These are phyloP conservation scores for Nematopogon swammerdamellus DNA, from an alignment of 2,888 invertebrate genomes.

Conservation along the genomic window DNA sequence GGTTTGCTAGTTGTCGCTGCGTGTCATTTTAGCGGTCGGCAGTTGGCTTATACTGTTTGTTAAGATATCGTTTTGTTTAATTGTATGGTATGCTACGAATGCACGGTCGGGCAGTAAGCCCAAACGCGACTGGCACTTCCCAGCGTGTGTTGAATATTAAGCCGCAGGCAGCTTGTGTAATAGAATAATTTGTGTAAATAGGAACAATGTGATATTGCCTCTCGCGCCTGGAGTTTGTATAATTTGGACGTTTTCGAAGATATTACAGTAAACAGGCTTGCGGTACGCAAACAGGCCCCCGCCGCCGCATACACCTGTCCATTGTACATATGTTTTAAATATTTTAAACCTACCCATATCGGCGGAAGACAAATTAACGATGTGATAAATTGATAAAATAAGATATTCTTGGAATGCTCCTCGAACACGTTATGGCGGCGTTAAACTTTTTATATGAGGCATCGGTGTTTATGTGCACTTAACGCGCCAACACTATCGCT, in stretches of 20 bases:
- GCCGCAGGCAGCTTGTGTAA: neutral
- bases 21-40: too few relatives aligned
- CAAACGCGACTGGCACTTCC: too few relatives aligned
- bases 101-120: too few relatives aligned
- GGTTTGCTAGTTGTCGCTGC: too few relatives aligned
- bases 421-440: neutral
- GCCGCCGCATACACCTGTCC: neutral
- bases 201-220: neutral
- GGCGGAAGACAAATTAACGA: neutral
- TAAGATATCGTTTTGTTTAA: too few relatives aligned
- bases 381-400: neutral
- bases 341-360: neutral
- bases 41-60: too few relatives aligned
- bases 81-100: too few relatives aligned
- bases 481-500: neutral
- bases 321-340: neutral
- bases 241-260: neutral
- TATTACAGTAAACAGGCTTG: neutral
- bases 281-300: neutral
- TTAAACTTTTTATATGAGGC: neutral
- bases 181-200: neutral
- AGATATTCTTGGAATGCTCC: neutral
- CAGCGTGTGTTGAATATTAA: too few relatives aligned
- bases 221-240: neutral
- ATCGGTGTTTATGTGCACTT: neutral